Evolutionary conservation across 2,113 vertebrate genomes (phyloP).

Genomic region (Hippotragus niger): DNA sequence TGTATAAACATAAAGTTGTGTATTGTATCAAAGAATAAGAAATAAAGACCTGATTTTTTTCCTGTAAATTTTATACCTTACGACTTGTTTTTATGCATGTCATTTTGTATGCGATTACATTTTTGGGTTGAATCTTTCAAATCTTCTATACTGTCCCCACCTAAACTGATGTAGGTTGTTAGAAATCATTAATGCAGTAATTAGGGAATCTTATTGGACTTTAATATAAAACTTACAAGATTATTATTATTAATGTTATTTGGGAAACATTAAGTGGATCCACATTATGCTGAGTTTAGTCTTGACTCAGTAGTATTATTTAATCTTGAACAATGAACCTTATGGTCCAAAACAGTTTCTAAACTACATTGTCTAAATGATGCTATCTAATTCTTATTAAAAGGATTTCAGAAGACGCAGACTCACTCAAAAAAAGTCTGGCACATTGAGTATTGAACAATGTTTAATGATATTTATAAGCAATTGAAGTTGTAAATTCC

Average conservation of each 20-base stretch:
- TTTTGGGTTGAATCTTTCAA: background rate
- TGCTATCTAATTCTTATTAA: background rate
- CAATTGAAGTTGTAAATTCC: slow-evolving; percentile 18
- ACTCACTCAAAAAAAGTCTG: slow-evolving; percentile 46
- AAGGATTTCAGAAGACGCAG: slow-evolving; percentile 34
- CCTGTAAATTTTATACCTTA: background rate
- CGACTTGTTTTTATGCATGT: background rate
- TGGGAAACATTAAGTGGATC: background rate
- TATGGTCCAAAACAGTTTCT: background rate
- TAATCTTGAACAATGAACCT: background rate
- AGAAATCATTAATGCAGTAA: background rate
- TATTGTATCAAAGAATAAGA: background rate
- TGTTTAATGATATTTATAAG: slow-evolving; percentile 60
- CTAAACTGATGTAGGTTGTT: background rate
- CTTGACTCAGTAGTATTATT: background rate
- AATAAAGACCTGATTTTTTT: background rate
- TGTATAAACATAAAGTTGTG: background rate
- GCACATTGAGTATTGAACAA: slow-evolving; percentile 48
- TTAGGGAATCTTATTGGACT: background rate
- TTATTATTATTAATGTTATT: background rate
- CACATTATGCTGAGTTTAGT: background rate
- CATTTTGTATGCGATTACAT: background rate
- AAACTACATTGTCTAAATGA: background rate
- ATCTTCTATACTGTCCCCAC: background rate
- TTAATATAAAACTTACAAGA: background rate